These are phyloP conservation scores for Bubalus kerabau DNA, from an alignment of 2,113 vertebrate species.

Conservation along the genomic window DNA sequence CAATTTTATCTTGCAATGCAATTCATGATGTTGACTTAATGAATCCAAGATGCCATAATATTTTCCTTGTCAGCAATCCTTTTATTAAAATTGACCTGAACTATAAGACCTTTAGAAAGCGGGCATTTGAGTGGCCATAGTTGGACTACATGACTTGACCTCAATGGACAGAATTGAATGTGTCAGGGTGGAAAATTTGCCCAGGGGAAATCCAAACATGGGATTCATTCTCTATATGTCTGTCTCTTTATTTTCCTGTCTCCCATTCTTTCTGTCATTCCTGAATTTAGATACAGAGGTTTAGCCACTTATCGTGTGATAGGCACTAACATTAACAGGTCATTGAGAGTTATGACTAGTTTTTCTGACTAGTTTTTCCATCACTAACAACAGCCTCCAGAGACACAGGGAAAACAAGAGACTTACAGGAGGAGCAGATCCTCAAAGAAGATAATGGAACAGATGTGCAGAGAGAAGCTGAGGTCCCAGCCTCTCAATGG, in stretches of 20 bases:
- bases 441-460: neutral
- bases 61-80: neutral
- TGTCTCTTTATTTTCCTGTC: neutral
- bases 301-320: neutral
- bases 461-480: neutral
- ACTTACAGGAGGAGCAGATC: neutral
- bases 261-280: neutral
- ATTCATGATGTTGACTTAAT: neutral
- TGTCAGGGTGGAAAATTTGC: neutral
- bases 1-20: neutral
- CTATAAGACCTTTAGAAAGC: neutral
- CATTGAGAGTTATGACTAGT: neutral
- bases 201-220: neutral
- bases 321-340: neutral
- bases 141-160: neutral
- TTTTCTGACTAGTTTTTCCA: neutral
- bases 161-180: neutral
- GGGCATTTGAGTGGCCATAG: neutral
- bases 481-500: neutral
- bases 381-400: neutral
- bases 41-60: neutral
- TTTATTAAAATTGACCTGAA: neutral
- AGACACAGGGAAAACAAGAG: neutral
- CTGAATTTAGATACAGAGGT: neutral
- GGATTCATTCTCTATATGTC: neutral